Percentiles rank a stretch among this genome's conserved stretches.
These are phyloP conservation scores for Cladopsammia gracilis DNA, from an alignment of 64 coral and sea anemone genomes.

Conservation along the genomic window DNA sequence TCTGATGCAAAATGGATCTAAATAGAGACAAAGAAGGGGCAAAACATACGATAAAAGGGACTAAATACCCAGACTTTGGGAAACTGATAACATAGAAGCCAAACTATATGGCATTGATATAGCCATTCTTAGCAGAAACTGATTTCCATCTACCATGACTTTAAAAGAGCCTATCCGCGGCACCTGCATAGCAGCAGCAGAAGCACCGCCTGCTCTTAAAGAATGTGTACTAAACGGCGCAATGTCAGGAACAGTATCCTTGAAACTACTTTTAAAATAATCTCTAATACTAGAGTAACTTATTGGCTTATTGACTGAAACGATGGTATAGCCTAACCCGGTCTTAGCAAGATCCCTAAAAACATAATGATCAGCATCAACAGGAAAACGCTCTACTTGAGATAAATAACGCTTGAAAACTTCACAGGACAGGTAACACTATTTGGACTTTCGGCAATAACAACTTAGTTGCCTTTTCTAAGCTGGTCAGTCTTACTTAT, in stretches of 20 bases:
- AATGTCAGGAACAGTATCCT: constrained; percentile 40
- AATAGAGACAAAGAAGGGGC: neutral
- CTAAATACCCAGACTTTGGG: constrained; percentile 50
- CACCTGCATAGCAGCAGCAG: constrained; percentile 44
- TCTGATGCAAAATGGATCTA: neutral
- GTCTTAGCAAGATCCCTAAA: too few relatives aligned
- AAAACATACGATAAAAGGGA: neutral
- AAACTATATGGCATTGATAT: constrained; percentile 45
- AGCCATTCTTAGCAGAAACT: constrained; percentile 35
- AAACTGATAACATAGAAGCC: constrained; percentile 39
- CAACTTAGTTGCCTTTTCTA: neutral
- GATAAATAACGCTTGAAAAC: neutral
- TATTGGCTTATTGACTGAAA: neutral
- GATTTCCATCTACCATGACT: constrained; percentile 46
- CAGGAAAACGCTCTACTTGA: neutral
- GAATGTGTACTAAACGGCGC: constrained; percentile 39
- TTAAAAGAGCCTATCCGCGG: constrained; percentile 26
- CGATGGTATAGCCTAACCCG: neutral
- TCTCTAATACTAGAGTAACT: constrained; percentile 35
- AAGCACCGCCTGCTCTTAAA: constrained; percentile 22
- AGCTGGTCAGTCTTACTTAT: constrained; percentile 42
- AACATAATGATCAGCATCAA: too few relatives aligned
- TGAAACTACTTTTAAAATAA: constrained; percentile 34
- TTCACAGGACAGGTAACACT: neutral
- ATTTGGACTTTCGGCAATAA: neutral